phyloP scores from a whole-genome alignment of 2,888 invertebrate genomes.

The Apodemia zela region DNA sequence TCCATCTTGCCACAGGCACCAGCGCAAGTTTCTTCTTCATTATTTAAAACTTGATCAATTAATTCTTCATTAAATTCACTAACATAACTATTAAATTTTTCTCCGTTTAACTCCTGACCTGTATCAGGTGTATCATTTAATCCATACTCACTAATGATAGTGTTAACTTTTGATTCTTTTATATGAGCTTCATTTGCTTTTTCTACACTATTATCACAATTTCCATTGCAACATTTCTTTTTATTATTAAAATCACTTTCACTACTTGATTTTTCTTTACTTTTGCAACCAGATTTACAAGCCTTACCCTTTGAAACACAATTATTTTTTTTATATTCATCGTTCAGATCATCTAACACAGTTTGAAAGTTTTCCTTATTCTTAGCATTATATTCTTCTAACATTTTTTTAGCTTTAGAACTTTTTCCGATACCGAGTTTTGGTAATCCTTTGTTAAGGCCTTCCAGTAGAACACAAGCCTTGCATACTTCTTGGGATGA shows the following conservation, averaged over 20 bases:
- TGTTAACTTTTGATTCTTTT: constrained; percentile 30
- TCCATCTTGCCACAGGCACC: constrained; percentile 55
- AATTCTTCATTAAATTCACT: constrained; percentile 24
- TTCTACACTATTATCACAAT: background rate
- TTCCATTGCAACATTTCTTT: background rate
- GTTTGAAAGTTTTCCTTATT: constrained; percentile 38
- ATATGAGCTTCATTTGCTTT: constrained; percentile 23
- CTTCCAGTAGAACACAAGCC: constrained; percentile 97
- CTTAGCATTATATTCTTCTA: constrained; percentile 74
- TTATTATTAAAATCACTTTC: background rate
- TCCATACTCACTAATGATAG: constrained; percentile 23
- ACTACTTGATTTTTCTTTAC: constrained; percentile 16
- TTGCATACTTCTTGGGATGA: constrained; percentile 97
- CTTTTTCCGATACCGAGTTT: constrained; percentile 94
- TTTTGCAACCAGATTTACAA: constrained; percentile 41
- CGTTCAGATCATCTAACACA: constrained; percentile 48
- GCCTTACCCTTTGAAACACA: constrained; percentile 35
- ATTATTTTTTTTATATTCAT: constrained; percentile 37
- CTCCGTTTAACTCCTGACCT: constrained; percentile 11
- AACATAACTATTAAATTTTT: constrained; percentile 23
- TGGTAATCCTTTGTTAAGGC: constrained; percentile 95
- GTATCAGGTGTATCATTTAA: constrained; percentile 17
- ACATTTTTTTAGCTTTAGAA: constrained; percentile 86
- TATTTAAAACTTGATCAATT: constrained; percentile 33
- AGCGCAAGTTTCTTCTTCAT: constrained; percentile 57